A percentile compares a stretch with the other conserved stretches of the same genome.
phyloP scores from a whole-genome alignment of 2,888 invertebrate genomes.

The Drosophila tanythrix region DNA sequence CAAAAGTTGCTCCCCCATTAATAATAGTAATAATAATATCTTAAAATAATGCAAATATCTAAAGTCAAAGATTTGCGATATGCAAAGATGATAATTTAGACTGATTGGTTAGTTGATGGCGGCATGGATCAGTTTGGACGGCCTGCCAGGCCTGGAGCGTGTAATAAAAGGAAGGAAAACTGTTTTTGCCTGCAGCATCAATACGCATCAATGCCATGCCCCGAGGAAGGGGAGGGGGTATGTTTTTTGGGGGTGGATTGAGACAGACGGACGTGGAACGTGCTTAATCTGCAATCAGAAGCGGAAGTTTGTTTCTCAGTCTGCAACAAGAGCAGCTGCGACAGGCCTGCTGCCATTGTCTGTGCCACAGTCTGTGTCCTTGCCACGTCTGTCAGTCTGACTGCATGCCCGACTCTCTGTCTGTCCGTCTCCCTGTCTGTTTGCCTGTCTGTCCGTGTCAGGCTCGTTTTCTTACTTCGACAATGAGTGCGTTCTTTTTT shows the following conservation, averaged over 20 bases:
- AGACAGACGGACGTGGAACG: slow-evolving; percentile 64
- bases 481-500: slow-evolving; percentile 61
- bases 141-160: slow-evolving; percentile 65
- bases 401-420: slow-evolving; percentile 12
- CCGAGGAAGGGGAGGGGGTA: neutral
- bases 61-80: neutral
- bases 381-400: slow-evolving; percentile 3
- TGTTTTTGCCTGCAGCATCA: slow-evolving; percentile 72
- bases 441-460: slow-evolving; percentile 29
- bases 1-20: neutral
- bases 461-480: slow-evolving; percentile 59
- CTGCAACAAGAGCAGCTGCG: slow-evolving; percentile 26
- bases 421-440: slow-evolving; percentile 21
- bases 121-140: slow-evolving; percentile 42
- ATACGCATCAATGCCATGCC: slow-evolving; percentile 69
- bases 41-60: neutral
- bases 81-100: slow-evolving; percentile 37
- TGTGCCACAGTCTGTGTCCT: slow-evolving; percentile 27
- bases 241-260: neutral
- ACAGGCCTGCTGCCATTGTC: slow-evolving; percentile 43
- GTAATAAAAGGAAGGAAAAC: slow-evolving; percentile 40
- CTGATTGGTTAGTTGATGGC: slow-evolving; percentile 18
- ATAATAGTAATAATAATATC: neutral
- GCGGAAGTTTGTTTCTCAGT: slow-evolving; percentile 72
- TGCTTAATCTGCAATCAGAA: slow-evolving; percentile 81